Percentiles rank a stretch among this genome's conserved stretches.
phyloP scores from a whole-genome alignment of 2,888 invertebrate species.

The Arge pagana region DNA sequence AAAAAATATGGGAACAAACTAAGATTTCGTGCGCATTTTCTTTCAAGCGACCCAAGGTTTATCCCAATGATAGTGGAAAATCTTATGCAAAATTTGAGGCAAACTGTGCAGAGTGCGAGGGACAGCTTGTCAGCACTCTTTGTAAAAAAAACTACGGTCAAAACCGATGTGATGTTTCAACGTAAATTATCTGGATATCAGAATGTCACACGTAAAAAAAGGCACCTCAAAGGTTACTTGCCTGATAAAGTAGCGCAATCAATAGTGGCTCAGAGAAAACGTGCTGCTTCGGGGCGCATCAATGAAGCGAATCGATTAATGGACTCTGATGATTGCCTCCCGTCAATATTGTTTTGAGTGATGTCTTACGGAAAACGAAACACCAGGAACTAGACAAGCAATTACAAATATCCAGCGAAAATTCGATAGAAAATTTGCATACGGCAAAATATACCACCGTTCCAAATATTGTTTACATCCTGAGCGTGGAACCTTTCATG shows the following conservation, averaged over 20 bases:
- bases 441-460: constrained; percentile 14
- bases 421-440: constrained; percentile 24
- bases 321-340: constrained; percentile 5
- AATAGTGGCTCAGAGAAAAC: neutral
- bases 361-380: constrained; percentile 11
- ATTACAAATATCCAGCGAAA: constrained; percentile 11
- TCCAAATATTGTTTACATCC: constrained; percentile 10
- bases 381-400: constrained; percentile 15
- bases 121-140: neutral
- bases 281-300: neutral
- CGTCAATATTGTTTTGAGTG: neutral
- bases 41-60: constrained; percentile 7
- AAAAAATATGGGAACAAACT: no score
- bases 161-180: neutral
- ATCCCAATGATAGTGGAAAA: neutral
- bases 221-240: constrained; percentile 13
- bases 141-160: neutral
- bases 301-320: neutral
- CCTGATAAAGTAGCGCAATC: constrained; percentile 7
- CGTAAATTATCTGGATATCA: neutral
- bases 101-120: neutral
- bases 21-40: constrained; percentile 4
- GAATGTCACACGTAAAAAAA: constrained; percentile 4
- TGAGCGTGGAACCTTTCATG: constrained; percentile 26
- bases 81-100: no score